These are phyloP conservation scores for Lerista edwardsae DNA, from an alignment of 2,797 vertebrate species.

Conservation along the genomic window DNA sequence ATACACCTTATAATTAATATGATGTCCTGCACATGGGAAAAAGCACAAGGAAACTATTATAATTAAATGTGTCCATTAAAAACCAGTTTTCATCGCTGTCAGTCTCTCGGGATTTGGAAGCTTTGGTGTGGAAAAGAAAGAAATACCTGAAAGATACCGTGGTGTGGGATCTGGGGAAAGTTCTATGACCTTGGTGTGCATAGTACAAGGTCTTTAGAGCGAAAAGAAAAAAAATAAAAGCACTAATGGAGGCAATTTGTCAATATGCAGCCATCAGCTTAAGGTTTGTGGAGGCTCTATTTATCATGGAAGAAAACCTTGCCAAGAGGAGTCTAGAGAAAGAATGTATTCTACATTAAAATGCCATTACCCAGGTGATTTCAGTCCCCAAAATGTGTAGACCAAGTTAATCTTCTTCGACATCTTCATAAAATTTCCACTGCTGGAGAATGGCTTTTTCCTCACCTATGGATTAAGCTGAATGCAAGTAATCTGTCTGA, in stretches of 20 bases:
- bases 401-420: background rate
- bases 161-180: background rate
- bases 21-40: background rate
- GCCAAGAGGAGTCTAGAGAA: background rate
- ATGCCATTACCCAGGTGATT: background rate
- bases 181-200: slow-evolving; percentile 41
- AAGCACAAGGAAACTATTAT: slow-evolving; percentile 20
- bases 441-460: background rate
- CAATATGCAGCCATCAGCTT: slow-evolving; percentile 48
- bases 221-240: slow-evolving; percentile 43
- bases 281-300: slow-evolving; percentile 41
- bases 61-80: background rate
- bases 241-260: slow-evolving; percentile 52
- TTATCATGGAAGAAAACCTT: slow-evolving; percentile 44
- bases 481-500: background rate
- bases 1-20: background rate
- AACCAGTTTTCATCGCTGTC: background rate
- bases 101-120: background rate
- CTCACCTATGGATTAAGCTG: background rate
- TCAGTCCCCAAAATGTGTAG: background rate
- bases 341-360: background rate
- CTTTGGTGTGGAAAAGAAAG: background rate
- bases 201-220: slow-evolving; percentile 30
- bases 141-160: background rate
- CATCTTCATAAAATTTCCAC: slow-evolving; percentile 16